phyloP scores from a whole-genome alignment of 2,888 invertebrate genomes.

The Diaphora mendica region DNA sequence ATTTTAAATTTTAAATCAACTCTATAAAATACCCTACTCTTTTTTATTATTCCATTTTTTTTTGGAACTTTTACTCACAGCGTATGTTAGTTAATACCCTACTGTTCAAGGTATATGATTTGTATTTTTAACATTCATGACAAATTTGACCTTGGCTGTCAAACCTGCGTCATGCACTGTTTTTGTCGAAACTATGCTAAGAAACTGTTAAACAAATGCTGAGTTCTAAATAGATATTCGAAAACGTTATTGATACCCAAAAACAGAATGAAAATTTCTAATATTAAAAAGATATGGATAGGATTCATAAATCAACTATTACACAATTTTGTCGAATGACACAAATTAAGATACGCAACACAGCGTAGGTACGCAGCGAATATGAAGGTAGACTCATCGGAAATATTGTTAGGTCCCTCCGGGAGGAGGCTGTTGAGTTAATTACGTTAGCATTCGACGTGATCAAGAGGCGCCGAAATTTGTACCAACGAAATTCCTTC shows the following conservation, averaged over 20 bases:
- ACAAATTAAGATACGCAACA: slow-evolving; percentile 1
- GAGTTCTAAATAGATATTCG: no score
- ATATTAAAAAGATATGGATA: background rate
- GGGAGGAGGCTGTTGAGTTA: slow-evolving; percentile 11
- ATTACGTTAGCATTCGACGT: slow-evolving; percentile 21
- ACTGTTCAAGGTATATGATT: background rate
- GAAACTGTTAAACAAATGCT: no score
- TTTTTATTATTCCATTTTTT: no score
- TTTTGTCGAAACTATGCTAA: background rate
- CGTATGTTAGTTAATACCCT: no score
- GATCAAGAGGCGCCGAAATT: slow-evolving; percentile 15
- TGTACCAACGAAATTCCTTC: slow-evolving; percentile 2
- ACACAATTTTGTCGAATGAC: background rate
- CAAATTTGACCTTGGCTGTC: background rate
- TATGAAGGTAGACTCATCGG: slow-evolving; percentile 5
- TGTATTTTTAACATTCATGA: background rate
- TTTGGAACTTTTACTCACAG: no score
- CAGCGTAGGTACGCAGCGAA: background rate
- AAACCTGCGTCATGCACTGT: background rate
- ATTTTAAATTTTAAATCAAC: background rate
- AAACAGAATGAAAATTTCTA: background rate
- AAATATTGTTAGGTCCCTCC: slow-evolving; percentile 7
- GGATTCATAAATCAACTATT: background rate
- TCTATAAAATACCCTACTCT: background rate
- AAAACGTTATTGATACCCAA: no score